Evolutionary conservation across 2,888 invertebrate species (phyloP).

Genomic region (Corythucha ciliata): DNA sequence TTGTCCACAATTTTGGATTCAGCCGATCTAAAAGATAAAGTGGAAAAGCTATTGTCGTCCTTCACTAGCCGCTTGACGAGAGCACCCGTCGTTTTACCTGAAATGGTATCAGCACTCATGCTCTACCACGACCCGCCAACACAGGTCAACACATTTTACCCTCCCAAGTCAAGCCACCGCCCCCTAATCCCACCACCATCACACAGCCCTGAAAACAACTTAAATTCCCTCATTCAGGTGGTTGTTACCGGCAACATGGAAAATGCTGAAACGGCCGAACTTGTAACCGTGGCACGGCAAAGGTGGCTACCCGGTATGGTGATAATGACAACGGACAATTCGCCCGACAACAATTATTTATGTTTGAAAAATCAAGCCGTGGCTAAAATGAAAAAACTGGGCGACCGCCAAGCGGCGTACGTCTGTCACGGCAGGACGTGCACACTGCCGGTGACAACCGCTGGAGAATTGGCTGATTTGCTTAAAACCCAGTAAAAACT

Average conservation of each 20-base stretch:
- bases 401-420: slow-evolving; percentile 60
- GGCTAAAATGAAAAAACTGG: slow-evolving; percentile 40
- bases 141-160: too few relatives aligned
- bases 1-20: slow-evolving; percentile 59
- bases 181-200: background rate
- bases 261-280: slow-evolving; percentile 55
- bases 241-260: slow-evolving; percentile 55
- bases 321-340: slow-evolving; percentile 51
- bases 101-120: slow-evolving; percentile 65
- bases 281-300: slow-evolving; percentile 55
- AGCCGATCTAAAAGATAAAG: slow-evolving; percentile 47
- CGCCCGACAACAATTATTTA: slow-evolving; percentile 40
- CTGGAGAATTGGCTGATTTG: slow-evolving; percentile 51
- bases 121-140: slow-evolving; percentile 58
- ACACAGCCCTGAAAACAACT: background rate
- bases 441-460: slow-evolving; percentile 61
- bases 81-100: slow-evolving; percentile 61
- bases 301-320: slow-evolving; percentile 59
- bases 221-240: slow-evolving; percentile 48
- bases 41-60: slow-evolving; percentile 50
- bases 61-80: slow-evolving; percentile 54
- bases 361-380: slow-evolving; percentile 44
- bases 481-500: slow-evolving; percentile 43
- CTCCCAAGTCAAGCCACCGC: background rate
- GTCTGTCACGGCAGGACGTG: slow-evolving; percentile 70